These are phyloP conservation scores for Paguma larvata DNA, from an alignment of 2,797 vertebrate genomes.

Conservation along the genomic window DNA sequence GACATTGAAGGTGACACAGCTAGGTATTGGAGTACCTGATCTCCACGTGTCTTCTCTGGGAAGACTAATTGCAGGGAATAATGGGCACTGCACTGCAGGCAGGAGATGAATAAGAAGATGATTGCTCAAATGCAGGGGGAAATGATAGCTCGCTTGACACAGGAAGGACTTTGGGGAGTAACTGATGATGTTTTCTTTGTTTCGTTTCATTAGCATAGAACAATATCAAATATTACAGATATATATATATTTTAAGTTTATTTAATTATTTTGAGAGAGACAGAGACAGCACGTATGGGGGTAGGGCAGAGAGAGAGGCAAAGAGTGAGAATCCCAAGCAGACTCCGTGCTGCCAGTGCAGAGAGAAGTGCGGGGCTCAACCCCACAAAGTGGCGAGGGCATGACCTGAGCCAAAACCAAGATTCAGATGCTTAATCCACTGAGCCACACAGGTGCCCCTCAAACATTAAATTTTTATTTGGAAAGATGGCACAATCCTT, in stretches of 20 bases:
- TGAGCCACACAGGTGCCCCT: too few species aligned
- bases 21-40: background rate
- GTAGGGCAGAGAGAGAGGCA: too few species aligned
- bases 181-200: background rate
- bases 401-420: too few species aligned
- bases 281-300: too few species aligned
- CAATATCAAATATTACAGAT: background rate
- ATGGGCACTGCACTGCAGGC: background rate
- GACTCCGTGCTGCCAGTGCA: too few species aligned
- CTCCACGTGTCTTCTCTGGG: background rate
- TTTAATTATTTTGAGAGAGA: too few species aligned
- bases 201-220: background rate
- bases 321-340: too few species aligned
- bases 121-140: background rate
- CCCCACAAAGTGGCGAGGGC: too few species aligned
- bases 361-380: too few species aligned
- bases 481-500: background rate
- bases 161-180: background rate
- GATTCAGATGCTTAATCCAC: too few species aligned
- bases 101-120: background rate
- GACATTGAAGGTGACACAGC: background rate
- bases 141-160: background rate
- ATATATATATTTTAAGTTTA: too few species aligned
- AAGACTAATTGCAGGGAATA: background rate
- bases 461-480: background rate